Conservation (phyloP, 2,797 vertebrate genomes). For the Emys orbicularis region DNA sequence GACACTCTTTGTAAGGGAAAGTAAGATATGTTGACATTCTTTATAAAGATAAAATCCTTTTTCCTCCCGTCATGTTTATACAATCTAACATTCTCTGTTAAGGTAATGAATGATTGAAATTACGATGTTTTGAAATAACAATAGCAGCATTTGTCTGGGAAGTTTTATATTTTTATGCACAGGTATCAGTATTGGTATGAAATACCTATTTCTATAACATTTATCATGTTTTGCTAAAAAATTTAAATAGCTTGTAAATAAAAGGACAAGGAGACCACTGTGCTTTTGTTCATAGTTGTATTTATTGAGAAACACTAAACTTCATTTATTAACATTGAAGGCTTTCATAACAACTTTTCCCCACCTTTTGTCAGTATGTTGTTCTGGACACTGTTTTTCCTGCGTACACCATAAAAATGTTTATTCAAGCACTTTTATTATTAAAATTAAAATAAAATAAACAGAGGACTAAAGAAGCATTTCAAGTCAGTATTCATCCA, state of each 20-base stretch:
- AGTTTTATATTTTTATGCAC: neutral
- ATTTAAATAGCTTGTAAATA: neutral
- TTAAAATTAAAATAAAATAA: neutral
- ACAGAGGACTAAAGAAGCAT: neutral
- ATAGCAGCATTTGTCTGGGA: neutral
- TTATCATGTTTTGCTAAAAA: neutral
- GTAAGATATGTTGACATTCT: neutral
- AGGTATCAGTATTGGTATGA: neutral
- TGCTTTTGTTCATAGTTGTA: neutral
- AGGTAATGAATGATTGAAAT: neutral
- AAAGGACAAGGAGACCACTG: neutral
- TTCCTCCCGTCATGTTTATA: neutral
- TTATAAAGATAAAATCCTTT: neutral
- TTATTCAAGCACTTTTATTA: neutral
- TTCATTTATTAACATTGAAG: neutral
- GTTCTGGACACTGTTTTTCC: neutral
- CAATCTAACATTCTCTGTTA: neutral
- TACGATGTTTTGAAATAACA: neutral
- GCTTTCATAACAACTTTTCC: neutral
- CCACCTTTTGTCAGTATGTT: fast-evolving
- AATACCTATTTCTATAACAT: neutral
- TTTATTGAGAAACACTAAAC: neutral
- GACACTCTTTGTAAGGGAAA: neutral
- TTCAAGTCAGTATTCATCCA: neutral
- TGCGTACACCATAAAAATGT: fast-evolving